A percentile compares a stretch with the other conserved stretches of the same genome.
These are phyloP conservation scores for Urocitellus parryii DNA, from an alignment of 2,113 vertebrate species.

Conservation along the genomic window DNA sequence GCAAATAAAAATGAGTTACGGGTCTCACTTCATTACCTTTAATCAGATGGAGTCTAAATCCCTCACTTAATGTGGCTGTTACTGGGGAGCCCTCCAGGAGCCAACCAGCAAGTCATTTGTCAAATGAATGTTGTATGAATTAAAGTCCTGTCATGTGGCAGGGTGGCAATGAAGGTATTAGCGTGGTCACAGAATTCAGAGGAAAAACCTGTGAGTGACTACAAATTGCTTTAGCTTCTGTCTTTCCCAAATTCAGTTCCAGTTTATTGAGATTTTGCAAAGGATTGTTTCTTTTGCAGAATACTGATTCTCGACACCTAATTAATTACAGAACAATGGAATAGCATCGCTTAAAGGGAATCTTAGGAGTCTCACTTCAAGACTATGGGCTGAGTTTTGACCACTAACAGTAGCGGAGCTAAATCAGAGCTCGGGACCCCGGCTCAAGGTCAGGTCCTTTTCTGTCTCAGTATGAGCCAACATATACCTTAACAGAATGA, in stretches of 20 bases:
- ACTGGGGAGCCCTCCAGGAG: not conserved
- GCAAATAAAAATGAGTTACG: slow-evolving; percentile 44
- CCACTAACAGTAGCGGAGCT: not conserved
- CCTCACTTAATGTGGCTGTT: not conserved
- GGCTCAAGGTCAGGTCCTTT: not conserved
- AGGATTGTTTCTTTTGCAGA: not conserved
- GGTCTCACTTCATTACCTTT: slow-evolving; percentile 55
- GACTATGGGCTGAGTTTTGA: not conserved
- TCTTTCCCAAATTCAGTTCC: not conserved
- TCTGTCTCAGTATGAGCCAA: not conserved
- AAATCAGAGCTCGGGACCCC: not conserved
- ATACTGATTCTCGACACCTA: too few species aligned
- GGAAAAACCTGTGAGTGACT: not conserved
- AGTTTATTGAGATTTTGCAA: not conserved
- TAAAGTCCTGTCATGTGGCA: slow-evolving; percentile 29
- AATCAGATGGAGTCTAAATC: slow-evolving; percentile 17
- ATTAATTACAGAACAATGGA: not conserved
- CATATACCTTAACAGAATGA: not conserved
- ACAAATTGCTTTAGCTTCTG: slow-evolving; percentile 6
- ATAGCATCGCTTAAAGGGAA: not conserved
- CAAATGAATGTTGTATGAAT: not conserved
- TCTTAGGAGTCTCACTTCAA: not conserved
- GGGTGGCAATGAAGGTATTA: not conserved
- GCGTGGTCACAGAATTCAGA: not conserved
- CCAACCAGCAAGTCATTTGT: slow-evolving; percentile 38